Evolutionary conservation across 2,113 vertebrate genomes (phyloP).

Genomic region (Eudyptes chrysolophus): DNA sequence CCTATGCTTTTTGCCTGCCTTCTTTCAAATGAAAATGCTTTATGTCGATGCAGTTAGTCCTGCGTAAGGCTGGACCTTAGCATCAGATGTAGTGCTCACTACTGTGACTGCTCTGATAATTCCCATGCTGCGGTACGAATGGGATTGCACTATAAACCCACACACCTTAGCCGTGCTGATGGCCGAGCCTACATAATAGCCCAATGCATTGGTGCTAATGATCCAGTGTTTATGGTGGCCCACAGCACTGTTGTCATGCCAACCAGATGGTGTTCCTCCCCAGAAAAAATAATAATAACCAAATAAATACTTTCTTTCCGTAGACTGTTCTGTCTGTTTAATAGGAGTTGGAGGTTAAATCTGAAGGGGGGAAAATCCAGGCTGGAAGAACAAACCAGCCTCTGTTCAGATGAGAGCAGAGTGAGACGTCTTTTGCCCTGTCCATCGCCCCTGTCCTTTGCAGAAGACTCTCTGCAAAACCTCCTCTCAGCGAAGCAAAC

Average conservation of each 20-base stretch:
- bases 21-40: not conserved
- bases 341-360: constrained; percentile 13
- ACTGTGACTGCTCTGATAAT: constrained; percentile 37
- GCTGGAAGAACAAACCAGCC: not conserved
- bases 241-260: constrained; percentile 41
- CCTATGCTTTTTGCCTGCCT: not conserved
- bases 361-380: not conserved
- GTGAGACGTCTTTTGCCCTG: not conserved
- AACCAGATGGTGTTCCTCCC: constrained; percentile 8
- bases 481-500: not conserved
- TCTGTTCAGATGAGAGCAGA: not conserved
- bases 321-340: not conserved
- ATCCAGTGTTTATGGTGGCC: constrained; percentile 58
- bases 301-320: constrained; percentile 44
- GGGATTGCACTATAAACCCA: constrained; percentile 51
- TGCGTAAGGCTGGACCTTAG: not conserved
- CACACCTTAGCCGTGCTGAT: constrained; percentile 30
- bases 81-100: not conserved
- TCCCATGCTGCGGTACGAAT: not conserved
- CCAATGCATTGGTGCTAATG: constrained; percentile 37
- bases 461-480: not conserved
- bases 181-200: constrained; percentile 33
- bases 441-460: not conserved
- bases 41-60: not conserved
- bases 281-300: constrained; percentile 40